A percentile compares a stretch with the other conserved stretches of the same genome.
Conservation (phyloP, 2,113 vertebrate species). For the Nematolebias whitei region DNA sequence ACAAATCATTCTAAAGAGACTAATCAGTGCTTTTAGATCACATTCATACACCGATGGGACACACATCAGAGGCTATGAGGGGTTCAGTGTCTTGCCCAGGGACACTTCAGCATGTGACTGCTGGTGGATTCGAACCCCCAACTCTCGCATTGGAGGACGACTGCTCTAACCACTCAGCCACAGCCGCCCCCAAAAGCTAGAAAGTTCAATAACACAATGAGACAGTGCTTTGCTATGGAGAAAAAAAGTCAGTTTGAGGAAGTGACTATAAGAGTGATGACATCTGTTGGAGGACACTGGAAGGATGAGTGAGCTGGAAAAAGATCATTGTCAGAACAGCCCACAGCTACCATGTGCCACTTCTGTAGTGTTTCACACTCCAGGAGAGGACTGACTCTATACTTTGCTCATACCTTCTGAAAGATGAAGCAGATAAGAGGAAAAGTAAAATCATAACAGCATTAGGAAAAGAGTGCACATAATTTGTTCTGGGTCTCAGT, state of each 20-base stretch:
- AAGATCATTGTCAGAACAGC: conserved; percentile 10
- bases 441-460: conserved; percentile 46
- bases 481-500: conserved; percentile 67
- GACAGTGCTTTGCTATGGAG: conserved; percentile 7
- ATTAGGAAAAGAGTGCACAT: conserved; percentile 61
- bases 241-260: neutral
- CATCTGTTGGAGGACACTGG: conserved; percentile 39
- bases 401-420: conserved; percentile 41
- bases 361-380: conserved; percentile 33
- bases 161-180: too few relatives aligned
- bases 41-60: too few relatives aligned
- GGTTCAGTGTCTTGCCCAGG: too few relatives aligned
- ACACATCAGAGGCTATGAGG: too few relatives aligned
- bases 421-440: conserved; percentile 56
- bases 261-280: conserved; percentile 28
- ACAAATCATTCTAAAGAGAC: too few relatives aligned
- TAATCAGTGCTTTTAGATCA: too few relatives aligned
- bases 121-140: too few relatives aligned
- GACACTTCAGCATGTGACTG: too few relatives aligned
- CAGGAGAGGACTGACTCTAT: conserved; percentile 30
- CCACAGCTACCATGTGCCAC: conserved; percentile 19
- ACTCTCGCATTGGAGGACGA: too few relatives aligned
- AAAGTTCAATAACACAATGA: conserved; percentile 45
- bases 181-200: conserved; percentile 57
- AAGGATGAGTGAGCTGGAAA: conserved; percentile 34